Percentiles rank a stretch among this genome's conserved stretches.
Conservation (phyloP, 2,888 invertebrate genomes). For the Sturmia bella region DNA sequence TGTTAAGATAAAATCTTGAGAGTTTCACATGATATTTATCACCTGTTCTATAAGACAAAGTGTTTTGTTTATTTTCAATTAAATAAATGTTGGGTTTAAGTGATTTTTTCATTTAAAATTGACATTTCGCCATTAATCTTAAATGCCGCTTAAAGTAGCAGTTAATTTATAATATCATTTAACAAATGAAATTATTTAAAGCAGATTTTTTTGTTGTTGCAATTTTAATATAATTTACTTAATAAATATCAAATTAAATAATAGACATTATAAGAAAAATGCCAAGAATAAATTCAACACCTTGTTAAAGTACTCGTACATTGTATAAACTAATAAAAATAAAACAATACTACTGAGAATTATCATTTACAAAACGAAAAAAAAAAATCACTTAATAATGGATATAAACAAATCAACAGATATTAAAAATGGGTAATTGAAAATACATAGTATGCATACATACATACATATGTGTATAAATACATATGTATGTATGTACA, state of each 20-base stretch:
- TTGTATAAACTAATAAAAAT: conserved; percentile 15
- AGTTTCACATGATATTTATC: conserved; percentile 33
- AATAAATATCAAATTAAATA: conserved; percentile 25
- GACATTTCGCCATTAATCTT: not conserved
- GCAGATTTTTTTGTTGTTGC: not conserved
- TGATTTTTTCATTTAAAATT: conserved; percentile 25
- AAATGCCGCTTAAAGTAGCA: not conserved
- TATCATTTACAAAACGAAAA: conserved; percentile 43
- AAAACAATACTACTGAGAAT: conserved; percentile 24
- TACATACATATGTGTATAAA: not conserved
- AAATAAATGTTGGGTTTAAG: conserved; percentile 11
- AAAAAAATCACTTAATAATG: conserved; percentile 51
- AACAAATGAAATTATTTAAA: not conserved
- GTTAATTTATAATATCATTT: not conserved
- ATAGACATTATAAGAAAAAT: conserved; percentile 44
- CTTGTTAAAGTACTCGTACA: conserved; percentile 34
- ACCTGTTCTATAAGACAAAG: conserved; percentile 6
- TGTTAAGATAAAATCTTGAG: conserved; percentile 6
- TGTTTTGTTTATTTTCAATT: conserved; percentile 13
- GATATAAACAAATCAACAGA: conserved; percentile 66
- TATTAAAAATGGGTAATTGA: conserved; percentile 69
- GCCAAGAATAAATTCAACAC: conserved; percentile 46
- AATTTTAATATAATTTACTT: conserved; percentile 9
- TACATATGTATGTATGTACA: no score
- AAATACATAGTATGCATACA: not conserved